Conservation (phyloP, 1,140 invertebrate genomes). For the Asobara japonica region DNA sequence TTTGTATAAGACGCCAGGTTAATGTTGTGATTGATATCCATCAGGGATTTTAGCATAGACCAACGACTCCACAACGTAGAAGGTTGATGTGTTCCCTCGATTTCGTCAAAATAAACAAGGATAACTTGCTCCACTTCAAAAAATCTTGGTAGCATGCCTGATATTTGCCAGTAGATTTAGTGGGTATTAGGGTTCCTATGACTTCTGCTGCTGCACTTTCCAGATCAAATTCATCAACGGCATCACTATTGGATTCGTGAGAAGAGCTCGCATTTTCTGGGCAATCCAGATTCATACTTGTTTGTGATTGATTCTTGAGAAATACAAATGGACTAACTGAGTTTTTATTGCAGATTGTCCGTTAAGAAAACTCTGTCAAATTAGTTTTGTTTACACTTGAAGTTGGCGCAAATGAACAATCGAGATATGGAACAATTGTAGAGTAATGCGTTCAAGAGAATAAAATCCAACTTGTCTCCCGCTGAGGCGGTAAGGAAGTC, state of each 20-base stretch:
- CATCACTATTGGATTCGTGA: background rate
- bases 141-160: background rate
- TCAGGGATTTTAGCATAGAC: constrained; percentile 23
- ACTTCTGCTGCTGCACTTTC: background rate
- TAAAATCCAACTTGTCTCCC: background rate
- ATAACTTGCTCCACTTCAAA: background rate
- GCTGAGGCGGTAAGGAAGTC: background rate
- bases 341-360: too few relatives aligned
- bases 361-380: too few relatives aligned
- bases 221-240: background rate
- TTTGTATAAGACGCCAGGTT: constrained; percentile 27
- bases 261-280: background rate
- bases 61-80: constrained; percentile 30
- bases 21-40: constrained; percentile 18
- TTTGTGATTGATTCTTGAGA: too few relatives aligned
- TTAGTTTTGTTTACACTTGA: background rate
- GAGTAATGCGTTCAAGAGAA: background rate
- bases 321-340: too few relatives aligned
- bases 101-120: background rate
- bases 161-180: constrained; percentile 2
- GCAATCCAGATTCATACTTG: too few relatives aligned
- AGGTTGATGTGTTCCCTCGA: constrained; percentile 8
- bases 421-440: background rate
- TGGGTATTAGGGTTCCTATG: background rate
- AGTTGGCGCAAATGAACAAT: background rate